Evolutionary conservation across 2,888 invertebrate species (phyloP).

Genomic region (Himalopsyche tibetana): DNA sequence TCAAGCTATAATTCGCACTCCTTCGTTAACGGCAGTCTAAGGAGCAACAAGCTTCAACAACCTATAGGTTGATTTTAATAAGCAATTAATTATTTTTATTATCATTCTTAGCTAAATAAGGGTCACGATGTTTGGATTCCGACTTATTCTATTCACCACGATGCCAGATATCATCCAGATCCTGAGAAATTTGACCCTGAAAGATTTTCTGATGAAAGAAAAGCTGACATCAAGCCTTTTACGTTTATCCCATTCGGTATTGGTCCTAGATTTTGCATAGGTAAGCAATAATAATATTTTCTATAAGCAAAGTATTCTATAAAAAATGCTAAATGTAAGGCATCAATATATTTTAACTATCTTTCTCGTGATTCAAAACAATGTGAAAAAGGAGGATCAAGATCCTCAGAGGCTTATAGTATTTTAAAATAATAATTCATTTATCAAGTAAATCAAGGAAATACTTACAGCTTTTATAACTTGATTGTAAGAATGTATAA

Average conservation of each 20-base stretch:
- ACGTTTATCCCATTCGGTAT: slow-evolving; percentile 65
- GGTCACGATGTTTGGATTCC: slow-evolving; percentile 66
- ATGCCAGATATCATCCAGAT: slow-evolving; percentile 68
- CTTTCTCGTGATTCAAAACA: too few relatives aligned
- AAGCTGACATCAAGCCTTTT: slow-evolving; percentile 64
- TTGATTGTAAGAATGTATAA: neutral
- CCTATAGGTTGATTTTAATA: neutral
- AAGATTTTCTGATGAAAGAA: slow-evolving; percentile 72
- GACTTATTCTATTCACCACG: slow-evolving; percentile 69
- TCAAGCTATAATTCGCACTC: too few relatives aligned
- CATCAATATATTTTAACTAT: too few relatives aligned
- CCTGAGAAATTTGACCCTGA: slow-evolving; percentile 72
- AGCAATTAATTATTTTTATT: slow-evolving; percentile 31
- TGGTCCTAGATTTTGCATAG: slow-evolving; percentile 65
- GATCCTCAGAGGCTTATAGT: too few relatives aligned
- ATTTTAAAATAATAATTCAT: too few relatives aligned
- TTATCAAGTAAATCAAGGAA: too few relatives aligned
- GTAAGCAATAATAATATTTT: slow-evolving; percentile 49
- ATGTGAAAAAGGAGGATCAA: too few relatives aligned
- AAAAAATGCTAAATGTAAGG: too few relatives aligned
- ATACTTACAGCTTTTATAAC: too few relatives aligned
- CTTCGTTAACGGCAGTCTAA: too few relatives aligned
- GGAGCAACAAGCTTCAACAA: too few relatives aligned
- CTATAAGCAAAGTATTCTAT: slow-evolving; percentile 4
- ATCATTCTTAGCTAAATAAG: slow-evolving; percentile 58